Base-by-base conservation (phyloP, 2,888 invertebrate species). In the Eutolmus rufibarbis region DNA sequence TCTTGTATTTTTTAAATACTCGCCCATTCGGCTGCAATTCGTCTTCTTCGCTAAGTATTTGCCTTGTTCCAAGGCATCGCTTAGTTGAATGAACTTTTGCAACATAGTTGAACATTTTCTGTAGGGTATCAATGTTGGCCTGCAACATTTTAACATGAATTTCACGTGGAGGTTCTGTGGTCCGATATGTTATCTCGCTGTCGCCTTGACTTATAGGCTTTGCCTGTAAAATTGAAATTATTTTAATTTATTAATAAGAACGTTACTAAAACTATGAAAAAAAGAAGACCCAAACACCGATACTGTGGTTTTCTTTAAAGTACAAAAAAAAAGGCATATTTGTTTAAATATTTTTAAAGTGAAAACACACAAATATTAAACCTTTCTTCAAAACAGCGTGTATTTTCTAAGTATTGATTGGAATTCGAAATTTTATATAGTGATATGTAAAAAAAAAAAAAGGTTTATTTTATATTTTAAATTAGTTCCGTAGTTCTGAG, bases 1-100 rank as follows among this genome's bases (percentile, higher is more conserved):
- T 95, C 90, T 97, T 96, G 93, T 97, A 97, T 96, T 99, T 99
- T 93, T 98, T 98, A 92, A 99, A 99, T 82, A 98, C 95, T 89
- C 98, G 95, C 79, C 99, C 99, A 91, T 98, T 98, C 1, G 97
- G 96, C 92, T 99, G 99, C 16, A 96, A 93, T 92, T 99, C 99
- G 91, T 99, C 98, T 91, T 98, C 97, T 92, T 98, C 99, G 87
- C 96, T 96, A 74, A 98, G 94, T 90, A 98, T 96, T 90, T 98
- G 95, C 86, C 99, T 94, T 0, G 98, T 98, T 79, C 99, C 99
- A 89, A 98, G 94, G 90, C 97, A 98, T 87, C 94, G 95, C 90
- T 96, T 96, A 78, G 94, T 94, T 9, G 94, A 94, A 93, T 97
- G 96, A 89, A 95, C 94, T 90, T 95, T 94, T 76, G 96, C 95